Base-by-base conservation (phyloP, 1,140 invertebrate species). In the Heliconius nattereri region DNA sequence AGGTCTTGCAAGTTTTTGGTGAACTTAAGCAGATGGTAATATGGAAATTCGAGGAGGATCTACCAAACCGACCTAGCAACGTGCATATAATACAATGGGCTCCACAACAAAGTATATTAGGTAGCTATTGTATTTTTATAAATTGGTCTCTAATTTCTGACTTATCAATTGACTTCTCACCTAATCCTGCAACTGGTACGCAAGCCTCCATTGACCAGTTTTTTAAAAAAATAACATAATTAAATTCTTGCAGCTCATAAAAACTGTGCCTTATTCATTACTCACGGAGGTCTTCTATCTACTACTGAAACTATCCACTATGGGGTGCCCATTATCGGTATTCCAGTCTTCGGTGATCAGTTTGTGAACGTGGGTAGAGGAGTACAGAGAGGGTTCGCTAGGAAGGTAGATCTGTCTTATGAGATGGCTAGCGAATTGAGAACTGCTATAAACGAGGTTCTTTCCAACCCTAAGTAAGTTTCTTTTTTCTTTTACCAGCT, bases 331-430 rank as follows among this genome's bases (percentile, higher is more conserved):
- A 90, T 97, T 3, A 89, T 97, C 19, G 96, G 95, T 13, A 95
- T 97, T 75, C 97, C 97, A n/a, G 93, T 97, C 9, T 96, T 96
- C 49, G 94, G 92, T 5, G 96, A 97, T 91, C 96, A 97, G 83
- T 92, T 90, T 2, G 87, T 90, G 23, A 96, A 96, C 37, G 73
- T 87, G 0, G 76, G 77, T 1, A 84, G 76, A 81, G 81, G 83
- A 3, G 85, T 86, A 0, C 78, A 81, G 7, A 87, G 81, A 75
- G 90, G 89, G 0, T 85, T 84, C n/a, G 88, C 85, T 20, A 83
- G 80, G 66, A 76, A 49, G 80, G 83, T 90, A 1, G 79, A 83
- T 19, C 23, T 88, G 2, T 76, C 81, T 16, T 79, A 84, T 45
- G 75, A 82, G 19, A 76, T 86, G 72, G 82, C 72, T 70, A 70